These are phyloP conservation scores for Microcebus jonahi DNA, from an alignment of 2,113 vertebrate species.

Conservation along the genomic window DNA sequence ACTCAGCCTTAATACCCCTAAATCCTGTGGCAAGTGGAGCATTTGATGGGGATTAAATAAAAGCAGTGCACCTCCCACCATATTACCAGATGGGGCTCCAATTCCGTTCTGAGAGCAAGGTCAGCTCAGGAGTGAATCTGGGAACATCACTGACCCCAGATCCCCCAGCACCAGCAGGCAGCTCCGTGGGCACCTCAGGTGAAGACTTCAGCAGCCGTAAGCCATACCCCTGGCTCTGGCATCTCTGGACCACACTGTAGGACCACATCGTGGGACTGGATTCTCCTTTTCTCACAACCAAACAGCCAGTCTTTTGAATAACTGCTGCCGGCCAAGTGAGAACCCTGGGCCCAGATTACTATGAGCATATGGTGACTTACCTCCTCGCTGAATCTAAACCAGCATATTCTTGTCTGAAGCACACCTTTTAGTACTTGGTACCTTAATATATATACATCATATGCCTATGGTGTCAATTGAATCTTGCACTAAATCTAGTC, in stretches of 20 bases:
- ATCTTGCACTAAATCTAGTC: neutral
- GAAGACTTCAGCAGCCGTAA: neutral
- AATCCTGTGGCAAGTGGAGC: conserved; percentile 14
- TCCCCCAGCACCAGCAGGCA: too few relatives aligned
- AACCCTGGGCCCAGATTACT: neutral
- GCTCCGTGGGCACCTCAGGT: neutral
- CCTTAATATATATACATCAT: neutral
- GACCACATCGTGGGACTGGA: neutral
- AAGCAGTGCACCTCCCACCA: neutral
- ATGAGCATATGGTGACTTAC: neutral
- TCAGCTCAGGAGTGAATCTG: neutral
- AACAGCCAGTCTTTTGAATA: neutral
- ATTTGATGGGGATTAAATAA: conserved; percentile 51
- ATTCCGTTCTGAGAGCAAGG: neutral
- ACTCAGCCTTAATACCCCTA: conserved; percentile 21
- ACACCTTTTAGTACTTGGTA: neutral
- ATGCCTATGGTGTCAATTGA: neutral
- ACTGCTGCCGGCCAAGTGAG: neutral
- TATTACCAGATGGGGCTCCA: conserved; percentile 23
- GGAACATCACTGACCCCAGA: neutral
- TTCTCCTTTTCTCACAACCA: neutral
- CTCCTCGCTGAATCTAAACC: neutral
- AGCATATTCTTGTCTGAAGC: neutral
- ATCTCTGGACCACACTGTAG: neutral
- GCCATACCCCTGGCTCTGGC: neutral